phyloP scores from a whole-genome alignment of 2,888 invertebrate species.

The Cacoxenus indagator region DNA sequence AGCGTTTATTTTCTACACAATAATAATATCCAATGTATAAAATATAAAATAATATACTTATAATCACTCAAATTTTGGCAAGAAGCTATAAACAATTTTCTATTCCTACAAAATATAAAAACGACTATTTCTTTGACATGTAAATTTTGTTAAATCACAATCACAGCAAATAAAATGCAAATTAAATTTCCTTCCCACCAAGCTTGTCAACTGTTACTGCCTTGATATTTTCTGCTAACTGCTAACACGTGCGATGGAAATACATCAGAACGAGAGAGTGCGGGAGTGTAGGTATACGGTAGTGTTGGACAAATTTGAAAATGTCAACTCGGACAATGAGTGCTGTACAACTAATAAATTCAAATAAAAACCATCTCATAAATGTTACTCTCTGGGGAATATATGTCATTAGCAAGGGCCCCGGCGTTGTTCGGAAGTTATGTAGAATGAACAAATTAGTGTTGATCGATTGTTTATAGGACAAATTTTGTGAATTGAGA shows the following conservation, averaged over 20 bases:
- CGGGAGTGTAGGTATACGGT: not conserved
- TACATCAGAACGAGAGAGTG: not conserved
- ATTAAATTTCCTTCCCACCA: not conserved
- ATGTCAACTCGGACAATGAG: not conserved
- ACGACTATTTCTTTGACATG: not conserved
- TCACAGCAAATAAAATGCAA: not conserved
- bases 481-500: too few relatives aligned
- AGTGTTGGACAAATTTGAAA: not conserved
- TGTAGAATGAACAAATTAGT: too few relatives aligned
- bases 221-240: not conserved
- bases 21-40: not conserved
- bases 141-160: not conserved
- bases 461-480: too few relatives aligned
- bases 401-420: too few relatives aligned
- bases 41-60: not conserved
- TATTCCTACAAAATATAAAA: not conserved
- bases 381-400: too few relatives aligned
- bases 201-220: not conserved
- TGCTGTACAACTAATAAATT: not conserved
- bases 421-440: too few relatives aligned
- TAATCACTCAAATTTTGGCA: not conserved
- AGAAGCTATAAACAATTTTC: not conserved
- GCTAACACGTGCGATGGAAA: not conserved
- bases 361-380: not conserved
- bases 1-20: not conserved